Base-by-base conservation (phyloP, 92 coral and sea anemone genomes). In the Porites rus region DNA sequence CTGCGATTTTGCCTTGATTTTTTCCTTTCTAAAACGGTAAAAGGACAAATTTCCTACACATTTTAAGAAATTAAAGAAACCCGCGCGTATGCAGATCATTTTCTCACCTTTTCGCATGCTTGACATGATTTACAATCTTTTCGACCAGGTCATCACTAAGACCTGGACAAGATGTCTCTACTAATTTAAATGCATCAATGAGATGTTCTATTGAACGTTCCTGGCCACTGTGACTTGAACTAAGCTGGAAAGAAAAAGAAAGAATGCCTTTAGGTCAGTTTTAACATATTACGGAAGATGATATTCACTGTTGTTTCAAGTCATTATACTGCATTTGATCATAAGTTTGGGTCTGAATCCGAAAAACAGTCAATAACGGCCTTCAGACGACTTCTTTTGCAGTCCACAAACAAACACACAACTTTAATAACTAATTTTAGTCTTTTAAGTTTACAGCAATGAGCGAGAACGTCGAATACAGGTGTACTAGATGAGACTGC, bases 131-230 rank as follows among this genome's bases (percentile, higher is more conserved):
- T 62, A 96, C 90, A 74, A 95, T 88, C 93, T 88, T 92, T 75
- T 80, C 96, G 77, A 95, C 96, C 76, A 96, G 76, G 94, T 86
- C 92, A 80, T 96, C 99, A 54, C 88, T 89, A 53, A 96, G 81
- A 68, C 98, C 99, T 12, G 99, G 99, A 64, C 95, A 80, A 58
- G 83, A 81, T 20, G 91, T 91, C 87, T 96, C 99, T 76, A 98
- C 98, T 75, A 92, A 65, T 74, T 84, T 82, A 65, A 95, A 95
- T 10, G 93, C 98, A 7, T 93, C 99, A 84, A 88, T 88, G 59
- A 96, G 92, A 59, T 91, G 93, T 75, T 92, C 88, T 25, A 96
- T 88, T 19, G 95, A 93, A 21, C 65, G 91, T 58, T 86, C 93
- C 77, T 96, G 97, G 52, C 88, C 65, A 31, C 97, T 91, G 81